These are phyloP conservation scores for Eupithecia vulgata DNA, from an alignment of 2,888 invertebrate genomes.

Conservation along the genomic window DNA sequence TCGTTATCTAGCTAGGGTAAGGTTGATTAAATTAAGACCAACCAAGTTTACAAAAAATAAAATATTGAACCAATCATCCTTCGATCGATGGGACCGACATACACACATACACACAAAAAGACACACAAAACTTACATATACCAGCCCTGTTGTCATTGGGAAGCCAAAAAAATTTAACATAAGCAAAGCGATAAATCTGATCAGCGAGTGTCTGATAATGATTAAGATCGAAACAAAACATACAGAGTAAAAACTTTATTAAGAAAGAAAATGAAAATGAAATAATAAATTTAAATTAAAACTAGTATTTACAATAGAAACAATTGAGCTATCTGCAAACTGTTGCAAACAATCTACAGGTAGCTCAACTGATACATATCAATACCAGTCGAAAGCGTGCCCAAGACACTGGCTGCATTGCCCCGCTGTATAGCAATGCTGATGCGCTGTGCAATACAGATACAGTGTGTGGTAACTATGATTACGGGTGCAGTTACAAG, in stretches of 20 bases:
- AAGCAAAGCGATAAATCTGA: background rate
- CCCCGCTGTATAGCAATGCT: too few species aligned
- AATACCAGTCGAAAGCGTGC: too few species aligned
- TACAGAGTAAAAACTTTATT: too few species aligned
- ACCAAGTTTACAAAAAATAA: background rate
- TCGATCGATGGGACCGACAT: background rate
- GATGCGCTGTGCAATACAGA: too few species aligned
- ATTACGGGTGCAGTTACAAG: conserved; percentile 64
- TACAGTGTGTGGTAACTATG: conserved; percentile 8
- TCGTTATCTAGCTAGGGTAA: background rate
- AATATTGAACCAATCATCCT: background rate
- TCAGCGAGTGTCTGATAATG: background rate
- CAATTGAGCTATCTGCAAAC: too few species aligned
- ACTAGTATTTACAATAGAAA: too few species aligned
- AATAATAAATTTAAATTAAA: too few species aligned
- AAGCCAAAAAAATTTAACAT: background rate
- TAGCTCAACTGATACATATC: too few species aligned
- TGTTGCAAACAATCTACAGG: too few species aligned
- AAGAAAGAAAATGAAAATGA: too few species aligned
- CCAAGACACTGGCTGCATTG: too few species aligned
- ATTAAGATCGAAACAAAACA: background rate
- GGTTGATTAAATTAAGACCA: background rate
- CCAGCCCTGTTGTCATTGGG: background rate
- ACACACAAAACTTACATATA: background rate
- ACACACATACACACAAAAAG: background rate